Conservation (phyloP, 2,888 invertebrate species). For the Hirtodrosophila cameraria region DNA sequence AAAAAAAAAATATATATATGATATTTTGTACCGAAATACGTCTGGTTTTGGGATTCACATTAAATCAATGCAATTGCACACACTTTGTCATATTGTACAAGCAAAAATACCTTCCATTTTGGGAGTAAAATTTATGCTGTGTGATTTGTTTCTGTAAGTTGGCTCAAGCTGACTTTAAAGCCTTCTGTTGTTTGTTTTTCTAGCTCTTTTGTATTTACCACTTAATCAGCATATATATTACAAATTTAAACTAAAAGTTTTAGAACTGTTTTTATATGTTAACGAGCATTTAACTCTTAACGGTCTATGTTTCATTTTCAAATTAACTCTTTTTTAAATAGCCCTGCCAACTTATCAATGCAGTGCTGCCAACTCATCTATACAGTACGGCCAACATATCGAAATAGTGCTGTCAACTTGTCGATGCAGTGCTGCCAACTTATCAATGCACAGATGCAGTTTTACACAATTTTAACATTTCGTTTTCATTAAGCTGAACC, state of each 20-base stretch:
- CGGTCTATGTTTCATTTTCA: too few species aligned
- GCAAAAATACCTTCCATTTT: conserved; percentile 77
- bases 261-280: too few species aligned
- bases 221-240: not conserved
- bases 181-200: not conserved
- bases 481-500: too few species aligned
- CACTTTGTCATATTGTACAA: conserved; percentile 25
- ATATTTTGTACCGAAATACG: conserved; percentile 2
- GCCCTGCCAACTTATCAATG: too few species aligned
- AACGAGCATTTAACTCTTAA: too few species aligned
- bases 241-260: not conserved
- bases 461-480: too few species aligned
- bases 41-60: conserved; percentile 50
- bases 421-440: too few species aligned
- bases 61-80: conserved; percentile 72
- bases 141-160: not conserved
- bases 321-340: too few species aligned
- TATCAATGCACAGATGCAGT: too few species aligned
- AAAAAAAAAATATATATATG: conserved; percentile 1
- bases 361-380: too few species aligned
- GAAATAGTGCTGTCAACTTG: too few species aligned
- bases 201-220: not conserved
- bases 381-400: too few species aligned
- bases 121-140: conserved; percentile 71
- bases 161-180: not conserved